These are phyloP conservation scores for Alcedo quadribrachys DNA, from an alignment of 2,797 vertebrate genomes.

Conservation along the genomic window DNA sequence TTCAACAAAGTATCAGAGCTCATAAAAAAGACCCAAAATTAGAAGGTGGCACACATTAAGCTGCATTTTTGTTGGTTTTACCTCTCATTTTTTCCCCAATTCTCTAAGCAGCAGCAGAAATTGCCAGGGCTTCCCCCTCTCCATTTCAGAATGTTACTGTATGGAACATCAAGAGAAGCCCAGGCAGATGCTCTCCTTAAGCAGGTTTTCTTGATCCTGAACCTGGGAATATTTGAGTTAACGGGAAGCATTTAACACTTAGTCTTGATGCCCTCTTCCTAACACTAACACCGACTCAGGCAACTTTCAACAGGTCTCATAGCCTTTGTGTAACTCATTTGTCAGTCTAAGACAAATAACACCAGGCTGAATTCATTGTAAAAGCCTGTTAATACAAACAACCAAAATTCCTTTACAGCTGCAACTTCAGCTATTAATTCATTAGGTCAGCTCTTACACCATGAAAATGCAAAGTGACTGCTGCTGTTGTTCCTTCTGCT, in stretches of 20 bases:
- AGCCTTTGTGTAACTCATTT: neutral
- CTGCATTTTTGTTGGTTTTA: fast-evolving
- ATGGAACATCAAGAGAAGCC: constrained; percentile 23
- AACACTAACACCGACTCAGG: neutral
- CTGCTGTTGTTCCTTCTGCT: neutral
- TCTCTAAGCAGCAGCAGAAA: neutral
- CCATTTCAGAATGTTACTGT: neutral
- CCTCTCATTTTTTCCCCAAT: no score
- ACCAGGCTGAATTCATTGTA: neutral
- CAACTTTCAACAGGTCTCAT: neutral
- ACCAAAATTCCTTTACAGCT: neutral
- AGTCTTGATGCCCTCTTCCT: neutral
- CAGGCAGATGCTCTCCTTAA: constrained; percentile 34
- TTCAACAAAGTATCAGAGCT: neutral
- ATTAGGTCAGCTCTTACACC: neutral
- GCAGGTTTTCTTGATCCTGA: constrained; percentile 56
- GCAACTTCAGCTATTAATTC: neutral
- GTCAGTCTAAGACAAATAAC: neutral
- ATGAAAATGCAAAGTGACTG: neutral
- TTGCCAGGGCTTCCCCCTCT: neutral
- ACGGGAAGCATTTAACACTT: constrained; percentile 54
- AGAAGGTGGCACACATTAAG: neutral
- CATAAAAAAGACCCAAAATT: neutral
- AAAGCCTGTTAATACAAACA: neutral
- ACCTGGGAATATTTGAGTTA: constrained; percentile 41